These are phyloP conservation scores for Melozone crissalis DNA, from an alignment of 2,113 vertebrate species.

Conservation along the genomic window DNA sequence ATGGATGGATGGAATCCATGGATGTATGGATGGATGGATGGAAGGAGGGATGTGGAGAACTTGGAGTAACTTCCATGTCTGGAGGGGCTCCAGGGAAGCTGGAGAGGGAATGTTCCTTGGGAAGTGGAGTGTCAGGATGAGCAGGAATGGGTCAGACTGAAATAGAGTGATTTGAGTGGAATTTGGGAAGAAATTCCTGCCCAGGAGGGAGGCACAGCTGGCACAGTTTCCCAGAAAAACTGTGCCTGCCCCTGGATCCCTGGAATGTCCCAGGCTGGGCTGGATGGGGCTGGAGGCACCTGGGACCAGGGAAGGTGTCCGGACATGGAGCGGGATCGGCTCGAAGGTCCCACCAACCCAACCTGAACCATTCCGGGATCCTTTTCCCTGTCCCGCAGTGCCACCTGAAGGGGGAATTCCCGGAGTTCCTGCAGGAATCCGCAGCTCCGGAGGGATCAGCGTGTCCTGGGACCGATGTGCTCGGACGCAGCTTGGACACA, in stretches of 20 bases:
- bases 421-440: neutral
- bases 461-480: neutral
- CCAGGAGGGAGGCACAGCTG: neutral
- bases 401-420: neutral
- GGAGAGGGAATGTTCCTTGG: rapidly evolving
- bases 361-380: neutral
- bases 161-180: neutral
- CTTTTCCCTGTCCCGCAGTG: neutral
- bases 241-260: neutral
- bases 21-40: neutral
- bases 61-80: neutral
- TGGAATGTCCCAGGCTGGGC: neutral
- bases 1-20: neutral
- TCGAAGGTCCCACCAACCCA: too few relatives aligned
- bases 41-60: neutral
- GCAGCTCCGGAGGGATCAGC: rapidly evolving
- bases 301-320: neutral
- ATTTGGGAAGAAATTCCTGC: neutral
- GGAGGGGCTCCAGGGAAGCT: neutral
- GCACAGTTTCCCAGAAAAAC: neutral
- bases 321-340: neutral
- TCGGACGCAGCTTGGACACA: neutral
- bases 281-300: neutral
- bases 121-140: rapidly evolving
- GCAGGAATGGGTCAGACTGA: neutral